A percentile compares a stretch with the other conserved stretches of the same genome.
phyloP scores from a whole-genome alignment of 2,888 invertebrate species.

The Osmoderma eremita region DNA sequence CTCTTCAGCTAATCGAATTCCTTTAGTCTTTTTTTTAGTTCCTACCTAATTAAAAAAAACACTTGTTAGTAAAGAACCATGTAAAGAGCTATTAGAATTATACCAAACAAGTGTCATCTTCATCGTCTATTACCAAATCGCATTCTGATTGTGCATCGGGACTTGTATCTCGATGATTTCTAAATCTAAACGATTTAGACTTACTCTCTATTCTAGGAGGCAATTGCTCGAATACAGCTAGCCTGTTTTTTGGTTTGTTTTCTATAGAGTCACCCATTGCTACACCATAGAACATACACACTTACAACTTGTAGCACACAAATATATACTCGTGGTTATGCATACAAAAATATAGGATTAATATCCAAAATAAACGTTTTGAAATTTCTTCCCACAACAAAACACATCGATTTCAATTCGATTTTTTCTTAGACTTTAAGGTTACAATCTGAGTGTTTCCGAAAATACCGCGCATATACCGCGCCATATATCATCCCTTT shows the following conservation, averaged over 20 bases:
- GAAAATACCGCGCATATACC: no score
- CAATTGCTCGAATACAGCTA: slow-evolving; percentile 60
- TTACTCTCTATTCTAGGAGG: slow-evolving; percentile 51
- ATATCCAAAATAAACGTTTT: no score
- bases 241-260: slow-evolving; percentile 50
- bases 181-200: slow-evolving; percentile 45
- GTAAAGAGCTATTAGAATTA: slow-evolving; percentile 43
- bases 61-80: not conserved
- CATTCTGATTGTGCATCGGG: slow-evolving; percentile 54
- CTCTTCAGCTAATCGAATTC: slow-evolving; percentile 57
- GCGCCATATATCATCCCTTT: no score
- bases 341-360: no score
- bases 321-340: not conserved
- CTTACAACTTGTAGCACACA: no score
- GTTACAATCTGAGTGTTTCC: no score
- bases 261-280: slow-evolving; percentile 32
- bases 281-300: no score
- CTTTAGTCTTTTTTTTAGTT: slow-evolving; percentile 46
- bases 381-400: no score
- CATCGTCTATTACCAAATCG: slow-evolving; percentile 55
- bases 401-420: no score
- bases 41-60: slow-evolving; percentile 40
- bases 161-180: slow-evolving; percentile 43
- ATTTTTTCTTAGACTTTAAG: no score
- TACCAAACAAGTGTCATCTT: slow-evolving; percentile 46